Base-by-base conservation (phyloP, 2,888 invertebrate species). In the Carpatolechia fugitivella region DNA sequence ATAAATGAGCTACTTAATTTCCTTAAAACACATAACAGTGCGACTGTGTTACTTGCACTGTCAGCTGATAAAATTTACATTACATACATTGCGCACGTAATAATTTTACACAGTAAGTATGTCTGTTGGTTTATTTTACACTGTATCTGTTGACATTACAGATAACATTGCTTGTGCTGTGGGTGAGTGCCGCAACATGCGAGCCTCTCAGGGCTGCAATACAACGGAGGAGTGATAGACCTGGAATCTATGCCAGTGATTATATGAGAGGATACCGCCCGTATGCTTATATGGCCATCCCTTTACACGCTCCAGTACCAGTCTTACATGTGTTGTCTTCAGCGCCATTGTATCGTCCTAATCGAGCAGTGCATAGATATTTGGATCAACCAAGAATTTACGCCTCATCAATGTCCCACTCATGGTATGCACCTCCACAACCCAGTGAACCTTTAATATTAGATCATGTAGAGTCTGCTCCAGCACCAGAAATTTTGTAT, bases 281-380 rank as follows among this genome's bases (percentile, higher is more conserved):
- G 7, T 67, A 75, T 56, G 66, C 81, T 56, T 82, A 70, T 66
- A 84, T 85, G 0, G 82, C 87, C 51, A 62, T 86, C 53, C 85
- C 87, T 16, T 72, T 86, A 57, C 82, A 81, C 68, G 62, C 74
- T 47, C 82, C 86, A 16, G 52, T 86, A 62, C 84, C 82, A 5
- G 72, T 85, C 53, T 62, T 85, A 48, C 82, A 75, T 55, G 64
- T 85, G 52, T 61, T 85, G 51, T 71, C 78, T 1, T 66, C 72
- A 10, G 60, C 74, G 30, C 73, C 76, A 18, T 64, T 71, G 13
- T 56, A 58, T 3, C 53, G 57, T 7, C 56, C 65, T 13, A 52
- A 55, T 48, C 47, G 50, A 40, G 51, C 59, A 58, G 31, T 36
- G 13, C 16, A 14, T 11, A 20, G 11, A 14, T 14, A n/a, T 10